A percentile compares a stretch with the other conserved stretches of the same genome.
Evolutionary conservation across 1,140 invertebrate genomes (phyloP).

Genomic region (Drosophila busckii): DNA sequence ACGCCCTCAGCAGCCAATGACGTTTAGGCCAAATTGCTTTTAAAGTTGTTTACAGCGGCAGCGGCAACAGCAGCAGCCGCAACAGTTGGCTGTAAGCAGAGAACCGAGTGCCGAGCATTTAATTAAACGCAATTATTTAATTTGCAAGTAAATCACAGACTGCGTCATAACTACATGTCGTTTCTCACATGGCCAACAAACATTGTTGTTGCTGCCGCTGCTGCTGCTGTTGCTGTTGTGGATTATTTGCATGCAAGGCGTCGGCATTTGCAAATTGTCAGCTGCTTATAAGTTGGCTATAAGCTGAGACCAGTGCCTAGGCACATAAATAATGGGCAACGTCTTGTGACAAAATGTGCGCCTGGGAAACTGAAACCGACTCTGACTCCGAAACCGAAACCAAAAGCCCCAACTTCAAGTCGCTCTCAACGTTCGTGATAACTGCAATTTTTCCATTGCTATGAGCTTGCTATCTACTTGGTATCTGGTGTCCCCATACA

Average conservation of each 20-base stretch:
- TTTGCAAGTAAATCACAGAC: conserved; percentile 52
- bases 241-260: conserved; percentile 15
- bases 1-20: conserved; percentile 29
- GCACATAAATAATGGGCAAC: conserved; percentile 63
- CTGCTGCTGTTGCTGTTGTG: conserved; percentile 1
- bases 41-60: conserved; percentile 27
- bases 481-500: conserved; percentile 42
- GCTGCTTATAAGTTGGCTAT: conserved; percentile 2
- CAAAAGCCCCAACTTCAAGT: conserved; percentile 7
- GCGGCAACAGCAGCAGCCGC: not conserved
- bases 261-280: conserved; percentile 37
- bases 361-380: conserved; percentile 60
- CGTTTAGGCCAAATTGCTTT: conserved; percentile 63
- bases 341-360: conserved; percentile 67
- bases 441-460: conserved; percentile 59
- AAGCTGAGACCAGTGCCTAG: too few species aligned
- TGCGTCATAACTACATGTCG: conserved; percentile 67
- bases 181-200: conserved; percentile 49
- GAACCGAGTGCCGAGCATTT: conserved; percentile 25
- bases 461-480: not conserved
- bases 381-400: conserved; percentile 14
- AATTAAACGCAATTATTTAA: conserved; percentile 68
- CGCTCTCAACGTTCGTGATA: conserved; percentile 60
- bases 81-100: not conserved
- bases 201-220: conserved; percentile 2